Evolutionary conservation across 2,888 invertebrate species (phyloP).

Genomic region (Deilephila elpenor): DNA sequence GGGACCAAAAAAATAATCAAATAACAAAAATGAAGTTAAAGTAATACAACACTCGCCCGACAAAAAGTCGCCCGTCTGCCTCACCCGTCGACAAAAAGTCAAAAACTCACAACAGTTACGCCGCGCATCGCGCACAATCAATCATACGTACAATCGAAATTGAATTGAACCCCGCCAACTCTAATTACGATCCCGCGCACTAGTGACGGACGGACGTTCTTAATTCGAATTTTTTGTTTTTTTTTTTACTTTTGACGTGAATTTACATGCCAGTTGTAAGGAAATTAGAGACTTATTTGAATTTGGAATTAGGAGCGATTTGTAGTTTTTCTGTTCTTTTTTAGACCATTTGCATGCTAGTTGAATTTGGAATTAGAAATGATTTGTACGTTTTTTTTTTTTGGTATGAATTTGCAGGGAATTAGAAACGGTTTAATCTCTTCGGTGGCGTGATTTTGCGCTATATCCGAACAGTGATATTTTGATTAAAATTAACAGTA

Average conservation of each 20-base stretch:
- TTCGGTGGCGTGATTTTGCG: too few relatives aligned
- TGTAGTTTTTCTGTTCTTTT: too few relatives aligned
- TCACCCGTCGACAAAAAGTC: constrained; percentile 19
- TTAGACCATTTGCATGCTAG: too few relatives aligned
- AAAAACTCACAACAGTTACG: constrained; percentile 34
- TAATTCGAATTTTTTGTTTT: constrained; percentile 12
- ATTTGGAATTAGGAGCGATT: too few relatives aligned
- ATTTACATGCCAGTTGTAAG: neutral
- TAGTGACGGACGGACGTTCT: constrained; percentile 21
- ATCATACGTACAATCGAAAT: constrained; percentile 40
- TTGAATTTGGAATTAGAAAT: too few relatives aligned
- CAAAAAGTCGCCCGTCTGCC: constrained; percentile 11
- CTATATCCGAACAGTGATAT: too few relatives aligned
- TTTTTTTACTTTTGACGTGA: neutral
- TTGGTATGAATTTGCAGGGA: too few relatives aligned
- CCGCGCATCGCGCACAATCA: constrained; percentile 35
- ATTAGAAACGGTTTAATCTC: too few relatives aligned
- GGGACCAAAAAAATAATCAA: too few relatives aligned
- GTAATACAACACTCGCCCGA: neutral
- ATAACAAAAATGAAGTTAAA: neutral
- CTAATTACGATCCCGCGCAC: constrained; percentile 30
- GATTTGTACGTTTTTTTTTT: too few relatives aligned
- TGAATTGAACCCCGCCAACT: constrained; percentile 34
- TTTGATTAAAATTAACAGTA: too few relatives aligned
- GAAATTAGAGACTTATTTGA: too few relatives aligned